Evolutionary conservation across 2,888 invertebrate species (phyloP), one percentile per base, ranked within the genome.

Genomic region (Macaria notata): DNA sequence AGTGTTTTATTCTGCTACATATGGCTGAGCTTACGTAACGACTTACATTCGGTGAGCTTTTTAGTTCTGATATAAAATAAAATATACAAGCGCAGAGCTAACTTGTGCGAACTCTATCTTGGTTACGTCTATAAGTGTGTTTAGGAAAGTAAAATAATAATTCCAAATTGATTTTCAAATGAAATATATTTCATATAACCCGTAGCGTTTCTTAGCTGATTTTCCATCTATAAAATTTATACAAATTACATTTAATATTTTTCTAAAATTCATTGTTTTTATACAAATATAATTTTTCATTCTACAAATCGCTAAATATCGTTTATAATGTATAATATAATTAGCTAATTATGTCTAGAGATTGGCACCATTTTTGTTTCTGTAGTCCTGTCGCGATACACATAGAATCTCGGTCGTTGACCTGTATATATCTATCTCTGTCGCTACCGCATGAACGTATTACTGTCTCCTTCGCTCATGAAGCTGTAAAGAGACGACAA

Each of bases 171-270:
- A 77, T 83, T 88, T 88, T 88, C 74, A 80, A 84, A 84, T 87
- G 84, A 84, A 83, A 84, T 90, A 89, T 91, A 89, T 88, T 90
- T 89, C 84, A 81, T 84, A 81, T 87, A 89, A 91, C 90, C 90
- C 91, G 90, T 91, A 91, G 91, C 89, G 89, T 90, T 90, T 91
- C 88, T 88, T 87, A 87, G 87, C 84, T 86, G 86, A 78, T 83
- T 85, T 84, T 86, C 83, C 79, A 88, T 83, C 84, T 80, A 85
- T 84, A 65, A 66, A 62, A 56, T 63, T 59, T 62, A 66, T 64
- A 66, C 66, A 70, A 65, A 65, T 68, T 63, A 75, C 63, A 65
- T 59, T 60, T 59, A 60, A 62, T 63, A 75, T 68, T 66, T 75
- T 68, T 71, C 64, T 73, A 70, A 63, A 61, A 73, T 67, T 73